Conservation (phyloP, 2,113 vertebrate species). For the Dicrurus megarhynchus region DNA sequence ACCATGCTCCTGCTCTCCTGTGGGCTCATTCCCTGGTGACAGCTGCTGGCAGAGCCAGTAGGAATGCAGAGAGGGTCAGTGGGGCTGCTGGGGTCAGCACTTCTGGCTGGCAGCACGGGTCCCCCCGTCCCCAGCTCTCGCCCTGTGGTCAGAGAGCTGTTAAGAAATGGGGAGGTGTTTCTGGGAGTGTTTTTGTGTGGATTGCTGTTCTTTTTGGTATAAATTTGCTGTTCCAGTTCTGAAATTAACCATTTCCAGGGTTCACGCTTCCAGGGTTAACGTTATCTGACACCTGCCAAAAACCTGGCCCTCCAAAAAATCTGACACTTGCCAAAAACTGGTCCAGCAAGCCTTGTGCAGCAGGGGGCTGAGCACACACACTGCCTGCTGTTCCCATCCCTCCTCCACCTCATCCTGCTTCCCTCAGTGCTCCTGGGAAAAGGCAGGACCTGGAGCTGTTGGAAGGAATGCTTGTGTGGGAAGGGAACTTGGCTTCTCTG, state of each 20-base stretch:
- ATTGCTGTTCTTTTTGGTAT: not conserved
- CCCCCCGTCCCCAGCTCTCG: rapidly evolving
- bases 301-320: not conserved
- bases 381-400: not conserved
- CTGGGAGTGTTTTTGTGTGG: not conserved
- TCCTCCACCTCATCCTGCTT: not conserved
- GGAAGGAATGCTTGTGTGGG: not conserved
- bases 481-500: not conserved
- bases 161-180: not conserved
- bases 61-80: not conserved
- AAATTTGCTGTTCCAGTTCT: not conserved
- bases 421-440: not conserved
- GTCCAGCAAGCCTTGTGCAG: not conserved
- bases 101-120: rapidly evolving
- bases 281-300: not conserved
- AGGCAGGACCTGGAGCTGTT: not conserved
- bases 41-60: not conserved
- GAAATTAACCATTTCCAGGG: not conserved
- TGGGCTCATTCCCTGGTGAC: not conserved
- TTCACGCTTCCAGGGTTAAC: not conserved
- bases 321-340: not conserved
- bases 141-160: not conserved
- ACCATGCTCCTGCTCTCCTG: not conserved
- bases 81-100: not conserved
- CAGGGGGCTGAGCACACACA: not conserved